Base-by-base conservation (phyloP, 2,797 vertebrate genomes). In the Lindbergichthys nudifrons region DNA sequence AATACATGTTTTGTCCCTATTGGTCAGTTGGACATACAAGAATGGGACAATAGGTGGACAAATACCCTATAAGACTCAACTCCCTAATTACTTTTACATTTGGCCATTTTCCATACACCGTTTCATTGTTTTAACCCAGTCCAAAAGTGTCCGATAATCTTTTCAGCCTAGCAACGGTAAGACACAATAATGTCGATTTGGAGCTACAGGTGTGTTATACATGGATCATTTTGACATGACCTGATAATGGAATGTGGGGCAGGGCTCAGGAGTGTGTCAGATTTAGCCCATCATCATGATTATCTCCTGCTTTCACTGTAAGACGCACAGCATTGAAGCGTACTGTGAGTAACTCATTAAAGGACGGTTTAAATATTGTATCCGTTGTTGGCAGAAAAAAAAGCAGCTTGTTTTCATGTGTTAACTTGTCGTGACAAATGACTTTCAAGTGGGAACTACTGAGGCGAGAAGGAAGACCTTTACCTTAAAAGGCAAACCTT, bases 231-330 rank as follows among this genome's bases (percentile, higher is more conserved):
- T 64, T 26, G 45, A 74, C 70, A 7, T 53, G 77, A 69, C 79
- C 74, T 51, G 80, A 86, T 81, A 73, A 79, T 18, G 64, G 84
- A 86, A 92, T 85, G 52, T 90, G 62, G 90, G 88, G 79, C 88
- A 89, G 71, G 77, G 45, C 91, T 91, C 92, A 19, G 76, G 91
- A 83, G 90, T 77, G 81, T 30, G 78, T 84, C 87, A 64, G 58
- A 87, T 90, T 89, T 92, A 92, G 85, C 71, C 56, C 15, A 65
- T 41, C 21, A 2, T 56, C 50, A 16, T 53, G 36, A 81, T 75
- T 41, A 62, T 77, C 70, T 65, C 62, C 54, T 6, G 53, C 64
- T 66, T 78, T 76, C 65, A n/a, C 65, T 69, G 63, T 51, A 46
- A 69, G 19, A 79, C 52, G 43, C 70, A 32, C 41, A 12, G 43